Evolutionary conservation across 2,113 vertebrate genomes (phyloP).

Genomic region (Lasiurus cinereus): DNA sequence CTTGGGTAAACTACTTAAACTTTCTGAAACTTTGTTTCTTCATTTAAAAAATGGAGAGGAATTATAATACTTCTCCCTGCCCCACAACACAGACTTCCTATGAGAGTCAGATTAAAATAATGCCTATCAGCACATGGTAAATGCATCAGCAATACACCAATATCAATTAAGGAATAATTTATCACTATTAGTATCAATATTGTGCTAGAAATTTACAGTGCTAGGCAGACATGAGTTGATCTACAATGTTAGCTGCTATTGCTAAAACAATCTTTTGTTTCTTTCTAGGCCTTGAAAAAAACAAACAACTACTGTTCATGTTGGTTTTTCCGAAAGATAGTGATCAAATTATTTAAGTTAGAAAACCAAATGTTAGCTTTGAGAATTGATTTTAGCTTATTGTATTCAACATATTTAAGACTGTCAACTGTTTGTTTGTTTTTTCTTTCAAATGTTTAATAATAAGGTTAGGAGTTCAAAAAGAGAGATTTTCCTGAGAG

Average conservation of each 20-base stretch:
- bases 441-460: slow-evolving; percentile 49
- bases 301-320: background rate
- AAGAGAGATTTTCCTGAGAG: slow-evolving; percentile 38
- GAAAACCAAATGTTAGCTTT: slow-evolving; percentile 18
- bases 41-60: background rate
- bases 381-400: slow-evolving; percentile 56
- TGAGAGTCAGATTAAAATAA: background rate
- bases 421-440: slow-evolving; percentile 59
- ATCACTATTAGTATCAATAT: background rate
- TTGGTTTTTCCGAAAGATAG: slow-evolving; percentile 55
- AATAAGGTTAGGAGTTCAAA: slow-evolving; percentile 59
- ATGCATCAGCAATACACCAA: background rate
- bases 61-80: background rate
- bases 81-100: background rate
- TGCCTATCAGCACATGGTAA: background rate
- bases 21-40: slow-evolving; percentile 8
- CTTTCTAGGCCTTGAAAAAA: background rate
- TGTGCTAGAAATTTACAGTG: background rate
- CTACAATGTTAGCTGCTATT: background rate
- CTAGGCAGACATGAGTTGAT: background rate
- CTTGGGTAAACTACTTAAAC: background rate
- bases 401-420: slow-evolving; percentile 40
- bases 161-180: background rate
- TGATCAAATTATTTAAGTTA: slow-evolving; percentile 30
- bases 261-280: slow-evolving; percentile 36